phyloP scores from a whole-genome alignment of 2,888 invertebrate genomes.

The Thera britannica region DNA sequence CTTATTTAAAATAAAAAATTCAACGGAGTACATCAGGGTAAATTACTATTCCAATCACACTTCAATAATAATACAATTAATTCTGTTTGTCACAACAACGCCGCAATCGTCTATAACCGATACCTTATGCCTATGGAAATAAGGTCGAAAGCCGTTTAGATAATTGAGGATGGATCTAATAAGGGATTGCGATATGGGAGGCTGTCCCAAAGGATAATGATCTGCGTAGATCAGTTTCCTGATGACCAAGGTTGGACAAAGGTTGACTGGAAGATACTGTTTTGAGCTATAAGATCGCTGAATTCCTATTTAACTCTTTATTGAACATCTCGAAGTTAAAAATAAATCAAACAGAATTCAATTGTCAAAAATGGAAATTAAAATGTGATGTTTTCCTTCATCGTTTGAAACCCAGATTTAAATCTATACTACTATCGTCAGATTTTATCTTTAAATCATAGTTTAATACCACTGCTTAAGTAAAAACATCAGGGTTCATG shows the following conservation, averaged over 20 bases:
- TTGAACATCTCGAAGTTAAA: no score
- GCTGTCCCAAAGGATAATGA: conserved; percentile 37
- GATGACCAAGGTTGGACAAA: conserved; percentile 35
- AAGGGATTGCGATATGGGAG: conserved; percentile 36
- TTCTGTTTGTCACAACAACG: conserved; percentile 69
- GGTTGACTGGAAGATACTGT: neutral
- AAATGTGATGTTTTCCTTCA: no score
- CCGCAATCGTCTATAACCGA: conserved; percentile 24
- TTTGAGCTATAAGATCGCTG: no score
- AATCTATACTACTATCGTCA: no score
- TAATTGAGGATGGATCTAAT: conserved; percentile 32
- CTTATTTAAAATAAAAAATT: neutral
- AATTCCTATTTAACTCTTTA: no score
- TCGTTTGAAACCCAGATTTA: no score
- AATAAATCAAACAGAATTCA: no score
- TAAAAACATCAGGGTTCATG: no score
- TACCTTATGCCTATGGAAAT: conserved; percentile 14
- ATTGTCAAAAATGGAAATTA: no score
- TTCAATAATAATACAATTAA: conserved; percentile 81
- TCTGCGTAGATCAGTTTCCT: conserved; percentile 30
- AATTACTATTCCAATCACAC: conserved; percentile 60
- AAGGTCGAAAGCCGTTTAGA: conserved; percentile 22
- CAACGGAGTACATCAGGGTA: neutral
- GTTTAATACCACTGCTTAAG: no score
- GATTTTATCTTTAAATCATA: no score